These are phyloP conservation scores for Gymnothorax reevesii DNA, from an alignment of 2,797 vertebrate genomes.

Conservation along the genomic window DNA sequence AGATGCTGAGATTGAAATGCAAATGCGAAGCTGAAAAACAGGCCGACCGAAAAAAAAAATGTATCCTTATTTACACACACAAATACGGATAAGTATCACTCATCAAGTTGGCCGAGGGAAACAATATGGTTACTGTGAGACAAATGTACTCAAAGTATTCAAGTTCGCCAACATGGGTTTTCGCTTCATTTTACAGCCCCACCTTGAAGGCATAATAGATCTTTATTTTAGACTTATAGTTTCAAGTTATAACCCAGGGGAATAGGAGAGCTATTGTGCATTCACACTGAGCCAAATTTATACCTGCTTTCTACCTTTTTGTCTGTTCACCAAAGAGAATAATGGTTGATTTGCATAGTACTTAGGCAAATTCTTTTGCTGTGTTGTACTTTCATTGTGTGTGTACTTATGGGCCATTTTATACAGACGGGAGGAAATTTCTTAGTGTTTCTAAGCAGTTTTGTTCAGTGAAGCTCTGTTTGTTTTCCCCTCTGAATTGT, in stretches of 20 bases:
- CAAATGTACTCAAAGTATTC: neutral
- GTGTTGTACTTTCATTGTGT: conserved; percentile 1
- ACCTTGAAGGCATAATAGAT: conserved; percentile 12
- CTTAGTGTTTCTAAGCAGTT: neutral
- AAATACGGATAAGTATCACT: conserved; percentile 10
- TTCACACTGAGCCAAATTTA: conserved; percentile 12
- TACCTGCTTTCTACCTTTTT: conserved; percentile 2
- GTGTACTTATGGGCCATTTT: neutral
- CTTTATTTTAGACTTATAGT: neutral
- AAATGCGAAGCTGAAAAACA: conserved; percentile 10
- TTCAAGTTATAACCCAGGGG: neutral
- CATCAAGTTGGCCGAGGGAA: neutral
- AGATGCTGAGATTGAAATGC: conserved; percentile 25
- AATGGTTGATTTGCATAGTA: conserved; percentile 17
- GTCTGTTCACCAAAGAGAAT: neutral
- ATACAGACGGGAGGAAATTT: neutral
- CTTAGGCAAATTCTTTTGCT: conserved; percentile 16
- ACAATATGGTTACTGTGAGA: neutral
- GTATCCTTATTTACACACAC: conserved; percentile 11
- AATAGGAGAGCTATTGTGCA: neutral
- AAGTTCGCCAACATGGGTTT: conserved; percentile 5
- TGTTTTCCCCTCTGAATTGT: neutral
- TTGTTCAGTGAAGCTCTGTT: neutral
- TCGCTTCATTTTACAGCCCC: neutral
- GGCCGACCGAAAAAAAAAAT: neutral